Evolutionary conservation across 2,888 invertebrate genomes (phyloP).

Genomic region (Syritta pipiens): DNA sequence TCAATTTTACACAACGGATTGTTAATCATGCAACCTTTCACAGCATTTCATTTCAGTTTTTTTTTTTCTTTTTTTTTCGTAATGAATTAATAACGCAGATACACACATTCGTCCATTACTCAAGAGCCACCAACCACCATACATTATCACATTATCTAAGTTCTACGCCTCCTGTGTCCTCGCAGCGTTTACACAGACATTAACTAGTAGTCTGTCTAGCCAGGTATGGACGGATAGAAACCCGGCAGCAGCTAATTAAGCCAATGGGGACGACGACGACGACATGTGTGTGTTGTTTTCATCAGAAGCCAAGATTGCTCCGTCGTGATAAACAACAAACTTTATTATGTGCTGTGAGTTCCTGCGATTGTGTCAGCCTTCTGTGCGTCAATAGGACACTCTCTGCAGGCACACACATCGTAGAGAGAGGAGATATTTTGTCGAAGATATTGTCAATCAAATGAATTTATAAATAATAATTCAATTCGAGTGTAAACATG

Average conservation of each 20-base stretch:
- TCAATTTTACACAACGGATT: neutral
- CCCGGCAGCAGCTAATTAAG: slow-evolving; percentile 45
- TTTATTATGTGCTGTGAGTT: slow-evolving; percentile 32
- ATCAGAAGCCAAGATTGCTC: slow-evolving; percentile 58
- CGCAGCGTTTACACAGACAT: slow-evolving; percentile 42
- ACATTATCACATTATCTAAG: slow-evolving; percentile 30
- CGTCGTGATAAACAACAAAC: slow-evolving; percentile 46
- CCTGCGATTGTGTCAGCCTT: slow-evolving; percentile 25
- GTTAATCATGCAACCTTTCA: slow-evolving; percentile 19
- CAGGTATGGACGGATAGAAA: neutral
- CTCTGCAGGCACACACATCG: neutral
- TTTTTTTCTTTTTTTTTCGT: slow-evolving; percentile 4
- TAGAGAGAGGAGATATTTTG: slow-evolving; percentile 44
- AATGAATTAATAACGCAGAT: slow-evolving; percentile 34
- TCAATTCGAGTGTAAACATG: slow-evolving; percentile 67
- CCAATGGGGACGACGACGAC: slow-evolving; percentile 38
- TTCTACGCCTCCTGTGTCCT: slow-evolving; percentile 3
- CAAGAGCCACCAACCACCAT: no score
- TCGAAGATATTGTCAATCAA: slow-evolving; percentile 65
- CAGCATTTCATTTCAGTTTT: neutral
- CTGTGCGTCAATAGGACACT: slow-evolving; percentile 27
- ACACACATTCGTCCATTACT: slow-evolving; percentile 36
- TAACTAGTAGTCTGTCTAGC: slow-evolving; percentile 39
- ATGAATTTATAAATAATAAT: slow-evolving; percentile 64
- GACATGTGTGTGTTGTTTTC: slow-evolving; percentile 28